Percentiles rank a stretch among this genome's conserved stretches.
These are phyloP conservation scores for Corticium candelabrum DNA, from an alignment of 37 sponge, comb jelly and placozoan genomes.

Conservation along the genomic window DNA sequence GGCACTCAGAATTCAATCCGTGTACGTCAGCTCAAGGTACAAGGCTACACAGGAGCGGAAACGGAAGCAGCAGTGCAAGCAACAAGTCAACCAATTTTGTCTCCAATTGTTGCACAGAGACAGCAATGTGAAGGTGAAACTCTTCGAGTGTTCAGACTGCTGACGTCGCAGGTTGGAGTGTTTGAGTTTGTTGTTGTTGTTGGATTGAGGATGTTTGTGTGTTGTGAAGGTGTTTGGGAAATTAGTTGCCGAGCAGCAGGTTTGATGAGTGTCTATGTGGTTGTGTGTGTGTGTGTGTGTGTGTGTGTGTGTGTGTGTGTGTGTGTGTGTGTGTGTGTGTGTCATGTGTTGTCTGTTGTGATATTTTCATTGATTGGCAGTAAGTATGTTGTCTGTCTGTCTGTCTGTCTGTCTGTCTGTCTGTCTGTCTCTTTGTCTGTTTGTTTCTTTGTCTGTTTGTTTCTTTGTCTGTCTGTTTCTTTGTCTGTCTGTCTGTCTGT, in stretches of 20 bases:
- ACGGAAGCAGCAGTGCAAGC: constrained; percentile 16
- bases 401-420: neutral
- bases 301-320: neutral
- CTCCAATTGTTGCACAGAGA: constrained; percentile 50
- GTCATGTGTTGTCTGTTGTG: too few species aligned
- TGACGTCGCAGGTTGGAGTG: constrained; percentile 70
- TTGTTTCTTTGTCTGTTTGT: too few species aligned
- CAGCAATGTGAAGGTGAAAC: constrained; percentile 69
- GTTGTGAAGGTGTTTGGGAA: neutral
- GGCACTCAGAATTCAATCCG: constrained; percentile 58
- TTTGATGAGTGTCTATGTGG: constrained; percentile 1
- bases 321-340: constrained; percentile 6
- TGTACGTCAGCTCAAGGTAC: constrained; percentile 63
- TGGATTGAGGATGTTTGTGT: neutral
- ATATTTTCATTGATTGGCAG: too few species aligned
- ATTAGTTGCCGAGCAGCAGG: neutral
- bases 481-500: neutral
- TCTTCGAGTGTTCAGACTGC: constrained; percentile 72
- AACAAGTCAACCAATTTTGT: neutral
- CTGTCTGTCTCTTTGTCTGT: too few species aligned
- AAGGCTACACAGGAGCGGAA: constrained; percentile 5
- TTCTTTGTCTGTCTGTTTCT: neutral
- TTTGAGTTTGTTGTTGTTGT: neutral
- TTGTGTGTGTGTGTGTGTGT: neutral
- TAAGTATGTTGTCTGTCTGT: too few species aligned